Evolutionary conservation across 2,888 invertebrate species (phyloP).

Genomic region (Tigriopus californicus): DNA sequence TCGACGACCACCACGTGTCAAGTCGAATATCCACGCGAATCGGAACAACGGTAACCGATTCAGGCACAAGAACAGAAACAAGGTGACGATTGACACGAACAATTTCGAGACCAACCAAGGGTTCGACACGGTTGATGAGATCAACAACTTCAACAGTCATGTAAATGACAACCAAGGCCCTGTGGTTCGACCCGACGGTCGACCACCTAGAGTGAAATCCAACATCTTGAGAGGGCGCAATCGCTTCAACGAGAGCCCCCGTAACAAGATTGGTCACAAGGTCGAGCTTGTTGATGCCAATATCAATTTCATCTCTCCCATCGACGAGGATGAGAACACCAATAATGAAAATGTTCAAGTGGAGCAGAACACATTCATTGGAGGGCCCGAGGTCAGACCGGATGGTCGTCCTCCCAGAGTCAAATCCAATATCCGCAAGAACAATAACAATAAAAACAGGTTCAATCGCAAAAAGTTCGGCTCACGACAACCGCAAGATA

Average conservation of each 20-base stretch:
- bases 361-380: background rate
- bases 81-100: background rate
- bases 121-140: slow-evolving; percentile 4
- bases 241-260: background rate
- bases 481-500: background rate
- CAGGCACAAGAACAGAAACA: background rate
- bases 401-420: slow-evolving; percentile 12
- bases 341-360: background rate
- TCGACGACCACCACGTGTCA: slow-evolving; percentile 5
- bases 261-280: slow-evolving; percentile 3
- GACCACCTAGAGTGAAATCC: slow-evolving; percentile 9
- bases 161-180: background rate
- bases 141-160: background rate
- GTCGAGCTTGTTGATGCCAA: slow-evolving; percentile 1
- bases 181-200: background rate
- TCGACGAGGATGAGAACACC: background rate
- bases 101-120: slow-evolving; percentile 8
- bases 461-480: background rate
- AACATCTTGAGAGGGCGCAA: background rate
- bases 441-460: no score
- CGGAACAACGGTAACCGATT: background rate
- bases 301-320: slow-evolving; percentile 10
- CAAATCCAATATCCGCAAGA: slow-evolving; percentile 5
- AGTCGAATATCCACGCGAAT: background rate
- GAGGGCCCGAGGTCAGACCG: slow-evolving; percentile 14